These are phyloP conservation scores for Lordiphosa fenestrarum DNA, from an alignment of 2,888 invertebrate genomes.

Conservation along the genomic window DNA sequence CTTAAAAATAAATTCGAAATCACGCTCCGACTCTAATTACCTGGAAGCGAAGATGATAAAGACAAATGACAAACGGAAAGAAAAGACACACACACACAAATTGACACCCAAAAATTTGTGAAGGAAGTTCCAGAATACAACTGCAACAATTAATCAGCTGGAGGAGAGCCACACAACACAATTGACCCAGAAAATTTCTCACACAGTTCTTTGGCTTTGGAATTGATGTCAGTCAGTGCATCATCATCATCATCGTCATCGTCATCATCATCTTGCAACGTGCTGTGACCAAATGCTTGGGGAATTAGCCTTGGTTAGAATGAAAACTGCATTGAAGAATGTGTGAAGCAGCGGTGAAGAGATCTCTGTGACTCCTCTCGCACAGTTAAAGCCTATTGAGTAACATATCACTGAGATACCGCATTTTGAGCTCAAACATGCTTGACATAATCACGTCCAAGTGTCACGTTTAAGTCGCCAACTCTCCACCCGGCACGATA, in stretches of 20 bases:
- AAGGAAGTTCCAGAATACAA: neutral
- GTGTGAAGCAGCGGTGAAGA: constrained; percentile 25
- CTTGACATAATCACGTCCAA: constrained; percentile 76
- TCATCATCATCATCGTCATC: constrained; percentile 7
- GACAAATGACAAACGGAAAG: constrained; percentile 58
- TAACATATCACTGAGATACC: constrained; percentile 45
- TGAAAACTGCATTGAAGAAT: constrained; percentile 25
- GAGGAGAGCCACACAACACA: constrained; percentile 27
- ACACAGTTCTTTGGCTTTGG: constrained; percentile 15
- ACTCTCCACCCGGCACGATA: constrained; percentile 38
- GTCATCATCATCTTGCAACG: constrained; percentile 27
- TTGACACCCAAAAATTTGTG: constrained; percentile 28
- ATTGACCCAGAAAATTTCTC: constrained; percentile 42
- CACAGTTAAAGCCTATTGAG: constrained; percentile 70
- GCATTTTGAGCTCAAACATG: constrained; percentile 29
- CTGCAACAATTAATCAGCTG: constrained; percentile 55
- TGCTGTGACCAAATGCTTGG: constrained; percentile 52
- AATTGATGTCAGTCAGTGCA: constrained; percentile 43
- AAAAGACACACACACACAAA: constrained; percentile 35
- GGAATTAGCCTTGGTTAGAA: constrained; percentile 44
- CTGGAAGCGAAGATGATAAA: constrained; percentile 17
- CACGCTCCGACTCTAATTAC: constrained; percentile 4
- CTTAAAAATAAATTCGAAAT: constrained; percentile 27
- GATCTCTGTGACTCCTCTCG: neutral
- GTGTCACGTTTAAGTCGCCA: constrained; percentile 65